phyloP scores from a whole-genome alignment of 1,140 invertebrate species.

The Anagrus nilaparvatae region DNA sequence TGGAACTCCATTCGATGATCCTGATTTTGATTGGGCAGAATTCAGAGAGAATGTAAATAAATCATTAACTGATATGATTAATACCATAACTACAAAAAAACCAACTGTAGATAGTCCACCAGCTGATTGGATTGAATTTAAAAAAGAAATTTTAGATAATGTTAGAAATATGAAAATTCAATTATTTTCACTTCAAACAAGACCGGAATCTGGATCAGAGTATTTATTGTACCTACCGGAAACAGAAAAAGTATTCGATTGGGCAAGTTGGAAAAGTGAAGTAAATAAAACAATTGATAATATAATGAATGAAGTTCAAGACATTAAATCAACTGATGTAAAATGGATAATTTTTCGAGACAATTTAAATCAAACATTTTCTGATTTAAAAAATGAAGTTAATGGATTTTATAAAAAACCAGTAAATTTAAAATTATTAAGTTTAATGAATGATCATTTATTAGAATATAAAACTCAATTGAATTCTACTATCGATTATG shows the following conservation, averaged over 20 bases:
- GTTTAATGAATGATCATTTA: not conserved
- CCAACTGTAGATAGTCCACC: not conserved
- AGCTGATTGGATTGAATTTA: constrained; percentile 20
- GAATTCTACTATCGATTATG: not conserved
- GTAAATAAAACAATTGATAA: constrained; percentile 2
- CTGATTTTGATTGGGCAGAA: not conserved
- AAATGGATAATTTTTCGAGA: constrained; percentile 3
- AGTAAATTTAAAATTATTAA: not conserved
- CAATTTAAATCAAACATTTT: constrained; percentile 7
- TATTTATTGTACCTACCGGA: not conserved
- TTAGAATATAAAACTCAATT: constrained; percentile 3
- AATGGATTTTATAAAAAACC: not conserved
- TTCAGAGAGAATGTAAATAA: constrained; percentile 5
- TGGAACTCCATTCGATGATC: not conserved
- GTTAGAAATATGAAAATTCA: constrained; percentile 5
- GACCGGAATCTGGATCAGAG: not conserved
- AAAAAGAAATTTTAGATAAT: constrained; percentile 15
- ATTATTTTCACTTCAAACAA: not conserved
- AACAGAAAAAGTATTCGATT: not conserved
- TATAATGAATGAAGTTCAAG: not conserved
- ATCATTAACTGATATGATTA: constrained; percentile 1
- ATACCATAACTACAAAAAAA: not conserved
- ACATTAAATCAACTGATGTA: not conserved
- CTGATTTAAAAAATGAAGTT: constrained; percentile 5
- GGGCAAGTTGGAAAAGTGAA: not conserved